Evolutionary conservation across 2,888 invertebrate genomes (phyloP).

Genomic region (Reticulitermes lucifugus): DNA sequence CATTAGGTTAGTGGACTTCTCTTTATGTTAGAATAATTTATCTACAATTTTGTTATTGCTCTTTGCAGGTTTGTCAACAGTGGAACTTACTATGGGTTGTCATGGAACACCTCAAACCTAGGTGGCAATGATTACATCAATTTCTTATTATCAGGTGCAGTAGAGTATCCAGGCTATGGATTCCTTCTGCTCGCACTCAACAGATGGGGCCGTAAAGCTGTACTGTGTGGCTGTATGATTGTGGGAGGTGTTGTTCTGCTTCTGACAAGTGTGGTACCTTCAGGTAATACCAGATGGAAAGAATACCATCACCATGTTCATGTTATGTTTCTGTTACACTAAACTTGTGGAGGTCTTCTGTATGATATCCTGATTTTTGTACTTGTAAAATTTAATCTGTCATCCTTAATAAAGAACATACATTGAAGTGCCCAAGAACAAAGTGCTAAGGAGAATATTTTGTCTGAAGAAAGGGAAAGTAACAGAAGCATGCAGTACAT

Average conservation of each 20-base stretch:
- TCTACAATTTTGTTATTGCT: not conserved
- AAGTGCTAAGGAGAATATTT: too few relatives aligned
- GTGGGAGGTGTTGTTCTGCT: slow-evolving; percentile 71
- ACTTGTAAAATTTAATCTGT: too few relatives aligned
- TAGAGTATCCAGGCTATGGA: slow-evolving; percentile 80
- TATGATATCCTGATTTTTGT: too few relatives aligned
- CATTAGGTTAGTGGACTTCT: not conserved
- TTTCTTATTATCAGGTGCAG: slow-evolving; percentile 79
- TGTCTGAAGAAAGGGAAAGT: too few relatives aligned
- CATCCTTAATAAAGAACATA: too few relatives aligned
- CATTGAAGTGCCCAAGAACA: too few relatives aligned
- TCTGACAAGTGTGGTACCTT: slow-evolving; percentile 70
- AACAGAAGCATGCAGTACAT: too few relatives aligned
- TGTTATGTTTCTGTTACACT: too few relatives aligned
- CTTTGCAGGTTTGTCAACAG: slow-evolving; percentile 76
- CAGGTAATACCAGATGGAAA: slow-evolving; percentile 60
- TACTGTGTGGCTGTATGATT: slow-evolving; percentile 77
- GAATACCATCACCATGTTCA: too few relatives aligned
- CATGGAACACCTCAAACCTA: slow-evolving; percentile 79
- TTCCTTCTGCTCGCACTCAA: slow-evolving; percentile 76
- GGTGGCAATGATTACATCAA: slow-evolving; percentile 80
- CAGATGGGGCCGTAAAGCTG: slow-evolving; percentile 75
- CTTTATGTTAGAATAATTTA: not conserved
- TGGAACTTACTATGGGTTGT: slow-evolving; percentile 82
- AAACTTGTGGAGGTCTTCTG: too few relatives aligned